Evolutionary conservation across 2,888 invertebrate genomes (phyloP).

Genomic region (Fissipunctia ypsillon): DNA sequence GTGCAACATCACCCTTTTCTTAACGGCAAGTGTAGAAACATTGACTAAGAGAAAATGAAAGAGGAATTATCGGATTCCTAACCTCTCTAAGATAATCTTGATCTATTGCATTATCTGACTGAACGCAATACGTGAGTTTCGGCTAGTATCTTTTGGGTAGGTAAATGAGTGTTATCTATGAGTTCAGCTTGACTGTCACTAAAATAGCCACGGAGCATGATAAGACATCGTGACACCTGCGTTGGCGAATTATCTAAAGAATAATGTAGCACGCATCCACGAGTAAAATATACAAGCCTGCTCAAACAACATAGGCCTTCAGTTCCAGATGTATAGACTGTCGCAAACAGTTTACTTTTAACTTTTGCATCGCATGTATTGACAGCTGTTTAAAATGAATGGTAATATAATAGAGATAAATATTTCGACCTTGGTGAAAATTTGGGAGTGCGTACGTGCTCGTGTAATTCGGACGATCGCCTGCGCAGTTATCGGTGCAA

Average conservation of each 20-base stretch:
- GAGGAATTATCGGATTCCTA: slow-evolving; percentile 17
- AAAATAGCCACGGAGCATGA: slow-evolving; percentile 70
- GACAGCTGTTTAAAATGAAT: slow-evolving; percentile 60
- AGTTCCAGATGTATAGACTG: slow-evolving; percentile 36
- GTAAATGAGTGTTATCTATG: slow-evolving; percentile 66
- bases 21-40: slow-evolving; percentile 21
- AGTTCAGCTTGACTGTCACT: slow-evolving; percentile 63
- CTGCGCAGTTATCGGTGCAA: slow-evolving; percentile 25
- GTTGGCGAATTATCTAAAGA: slow-evolving; percentile 62
- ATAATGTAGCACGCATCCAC: slow-evolving; percentile 44
- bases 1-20: slow-evolving; percentile 19
- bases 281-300: slow-evolving; percentile 41
- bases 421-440: slow-evolving; percentile 51
- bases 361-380: slow-evolving; percentile 39
- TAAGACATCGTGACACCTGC: slow-evolving; percentile 72
- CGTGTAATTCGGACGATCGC: slow-evolving; percentile 27
- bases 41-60: slow-evolving; percentile 22
- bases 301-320: slow-evolving; percentile 60
- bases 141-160: slow-evolving; percentile 50
- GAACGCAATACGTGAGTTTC: slow-evolving; percentile 44
- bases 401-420: slow-evolving; percentile 39
- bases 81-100: slow-evolving; percentile 28
- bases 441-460: slow-evolving; percentile 40
- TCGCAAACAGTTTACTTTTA: slow-evolving; percentile 45
- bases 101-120: slow-evolving; percentile 44